phyloP scores from a whole-genome alignment of 2,797 vertebrate species.

The Octomys mimax region DNA sequence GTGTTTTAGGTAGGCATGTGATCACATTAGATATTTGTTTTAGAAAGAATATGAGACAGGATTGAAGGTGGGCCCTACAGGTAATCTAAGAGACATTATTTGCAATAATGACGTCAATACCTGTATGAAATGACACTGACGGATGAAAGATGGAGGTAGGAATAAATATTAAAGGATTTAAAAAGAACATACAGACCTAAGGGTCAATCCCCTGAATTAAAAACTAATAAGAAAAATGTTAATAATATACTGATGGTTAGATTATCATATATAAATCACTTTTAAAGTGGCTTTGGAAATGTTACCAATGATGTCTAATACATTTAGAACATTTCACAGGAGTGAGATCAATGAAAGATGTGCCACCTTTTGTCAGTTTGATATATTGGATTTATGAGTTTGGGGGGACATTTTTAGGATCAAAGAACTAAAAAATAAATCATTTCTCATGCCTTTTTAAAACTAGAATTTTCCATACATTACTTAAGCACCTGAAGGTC shows the following conservation, averaged over 20 bases:
- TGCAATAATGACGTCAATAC: background rate
- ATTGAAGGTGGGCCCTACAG: background rate
- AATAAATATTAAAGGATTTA: background rate
- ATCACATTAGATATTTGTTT: background rate
- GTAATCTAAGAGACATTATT: background rate
- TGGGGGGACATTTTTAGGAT: background rate
- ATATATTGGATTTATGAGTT: background rate
- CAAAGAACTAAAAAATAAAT: background rate
- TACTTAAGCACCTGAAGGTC: background rate
- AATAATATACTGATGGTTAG: background rate
- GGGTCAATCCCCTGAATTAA: background rate
- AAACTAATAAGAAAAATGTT: slow-evolving; percentile 39
- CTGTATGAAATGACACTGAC: background rate
- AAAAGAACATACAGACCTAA: background rate
- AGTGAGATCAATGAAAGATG: background rate
- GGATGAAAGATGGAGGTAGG: background rate
- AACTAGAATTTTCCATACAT: background rate
- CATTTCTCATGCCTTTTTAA: background rate
- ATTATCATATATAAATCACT: background rate
- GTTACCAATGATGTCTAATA: slow-evolving; percentile 1
- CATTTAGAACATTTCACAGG: background rate
- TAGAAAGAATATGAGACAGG: background rate
- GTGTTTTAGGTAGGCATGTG: background rate
- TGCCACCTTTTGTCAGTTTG: background rate
- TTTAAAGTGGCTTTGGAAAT: background rate